Percentiles rank a stretch among this genome's conserved stretches.
Conservation (phyloP, 2,797 vertebrate genomes). For the Brachyalestes nurse region DNA sequence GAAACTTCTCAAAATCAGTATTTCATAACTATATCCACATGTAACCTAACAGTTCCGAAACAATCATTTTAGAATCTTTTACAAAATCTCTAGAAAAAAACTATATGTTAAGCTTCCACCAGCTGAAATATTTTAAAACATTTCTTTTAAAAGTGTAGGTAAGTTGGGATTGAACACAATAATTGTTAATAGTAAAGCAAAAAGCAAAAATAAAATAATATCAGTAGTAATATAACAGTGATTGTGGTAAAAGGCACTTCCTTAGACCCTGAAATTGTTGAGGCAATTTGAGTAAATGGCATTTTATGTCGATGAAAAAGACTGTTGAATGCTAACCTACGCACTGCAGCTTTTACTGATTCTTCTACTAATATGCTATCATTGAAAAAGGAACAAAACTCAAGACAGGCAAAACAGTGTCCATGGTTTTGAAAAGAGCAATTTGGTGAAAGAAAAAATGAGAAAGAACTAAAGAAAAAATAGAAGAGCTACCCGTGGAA, state of each 20-base stretch:
- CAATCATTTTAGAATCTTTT: not conserved
- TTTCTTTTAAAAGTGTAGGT: not conserved
- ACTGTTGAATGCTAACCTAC: not conserved
- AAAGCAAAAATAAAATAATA: not conserved
- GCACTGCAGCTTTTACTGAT: not conserved
- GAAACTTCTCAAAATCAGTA: not conserved
- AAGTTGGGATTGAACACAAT: not conserved
- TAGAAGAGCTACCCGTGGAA: not conserved
- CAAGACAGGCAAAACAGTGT: not conserved
- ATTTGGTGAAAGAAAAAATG: conserved; percentile 55
- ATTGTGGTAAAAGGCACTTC: not conserved
- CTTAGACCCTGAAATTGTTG: not conserved
- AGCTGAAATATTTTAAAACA: not conserved
- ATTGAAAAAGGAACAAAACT: not conserved
- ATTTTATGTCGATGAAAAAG: not conserved
- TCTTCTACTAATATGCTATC: not conserved
- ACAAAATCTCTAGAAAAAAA: not conserved
- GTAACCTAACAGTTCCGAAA: not conserved
- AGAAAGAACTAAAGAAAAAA: not conserved
- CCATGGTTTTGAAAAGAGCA: not conserved
- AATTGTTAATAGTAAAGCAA: not conserved
- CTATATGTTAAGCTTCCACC: not conserved
- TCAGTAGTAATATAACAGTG: not conserved
- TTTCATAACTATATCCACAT: not conserved
- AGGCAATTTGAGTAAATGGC: not conserved